Conservation (phyloP, 2,888 invertebrate genomes). For the Imbricaverruca yamaguchii region DNA sequence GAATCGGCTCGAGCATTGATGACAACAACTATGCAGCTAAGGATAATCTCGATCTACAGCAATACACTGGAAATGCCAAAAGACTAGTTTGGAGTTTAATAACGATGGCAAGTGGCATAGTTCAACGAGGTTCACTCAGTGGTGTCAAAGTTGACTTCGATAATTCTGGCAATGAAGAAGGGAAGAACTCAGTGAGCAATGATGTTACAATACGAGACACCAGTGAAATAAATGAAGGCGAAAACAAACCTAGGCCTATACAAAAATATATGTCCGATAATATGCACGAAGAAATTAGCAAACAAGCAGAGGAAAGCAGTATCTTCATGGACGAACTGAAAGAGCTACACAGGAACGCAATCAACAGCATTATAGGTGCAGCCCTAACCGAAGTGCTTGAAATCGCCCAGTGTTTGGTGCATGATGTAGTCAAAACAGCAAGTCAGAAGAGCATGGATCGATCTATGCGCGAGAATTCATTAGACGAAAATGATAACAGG, state of each 20-base stretch:
- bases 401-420: not conserved
- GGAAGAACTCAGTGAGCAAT: too few relatives aligned
- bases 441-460: not conserved
- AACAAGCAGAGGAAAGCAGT: not conserved
- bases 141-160: too few relatives aligned
- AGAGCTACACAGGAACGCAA: not conserved
- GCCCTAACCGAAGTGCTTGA: not conserved
- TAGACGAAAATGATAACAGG: not conserved
- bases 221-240: too few relatives aligned
- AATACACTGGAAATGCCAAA: not conserved
- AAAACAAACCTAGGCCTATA: too few relatives aligned
- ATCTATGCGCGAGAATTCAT: not conserved
- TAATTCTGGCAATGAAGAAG: too few relatives aligned
- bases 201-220: too few relatives aligned
- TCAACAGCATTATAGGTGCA: not conserved
- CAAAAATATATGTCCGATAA: not conserved
- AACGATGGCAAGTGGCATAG: constrained; percentile 9
- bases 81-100: not conserved
- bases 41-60: too few relatives aligned
- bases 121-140: not conserved
- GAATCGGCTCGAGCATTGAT: too few relatives aligned
- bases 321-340: not conserved
- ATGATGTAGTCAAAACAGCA: not conserved
- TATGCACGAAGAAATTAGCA: not conserved
- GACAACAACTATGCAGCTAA: too few relatives aligned